Evolutionary conservation across 2,113 vertebrate species (phyloP), one percentile per base, ranked within the genome.

Genomic region (Acinonyx jubatus): DNA sequence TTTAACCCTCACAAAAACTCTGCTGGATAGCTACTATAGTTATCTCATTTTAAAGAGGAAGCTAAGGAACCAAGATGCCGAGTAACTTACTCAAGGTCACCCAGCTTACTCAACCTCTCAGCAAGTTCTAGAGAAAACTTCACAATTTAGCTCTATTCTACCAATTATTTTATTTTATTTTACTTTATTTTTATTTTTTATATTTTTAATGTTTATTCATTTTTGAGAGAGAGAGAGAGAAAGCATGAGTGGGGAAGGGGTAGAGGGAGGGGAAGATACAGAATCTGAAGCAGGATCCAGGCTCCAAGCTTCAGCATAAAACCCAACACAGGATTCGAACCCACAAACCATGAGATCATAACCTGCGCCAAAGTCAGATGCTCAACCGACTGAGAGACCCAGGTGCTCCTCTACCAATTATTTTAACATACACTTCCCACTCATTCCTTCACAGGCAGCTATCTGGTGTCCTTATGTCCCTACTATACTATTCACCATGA

Each of bases 31-130:
- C 85, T 66, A 86, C 14, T 68, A 14, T 50, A 86, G 52, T 94
- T 41, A 83, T 21, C 23, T 89, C 38, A 96, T 69, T 80, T 71
- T 96, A 96, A 95, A 84, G 68, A 83, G 36, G 63, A 95, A 93
- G 81, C 18, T 31, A 80, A 89, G 36, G 23, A 27, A 91, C 52
- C 6, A 69, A 65, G 50, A 88, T 3, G 1, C 57, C 38, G 74
- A 78, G 10, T 57, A 82, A 95, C 36, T 95, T 76, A 12, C 12
- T 89, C 19, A 27, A 38, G n/a, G 52, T 93, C 48, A 69, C 45
- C 89, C 0, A 9, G 41, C 10, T 91, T 61, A 71, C 83, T 89
- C 48, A 80, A 33, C 82, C 41, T 91, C 73, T 87, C 57, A 63
- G 27, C 33, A 69, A 87, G 50, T 78, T 88, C 61, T 86, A 82